Evolutionary conservation across 2,797 vertebrate species (phyloP), one percentile per base, ranked within the genome.

Genomic region (Holocentrus rufus): DNA sequence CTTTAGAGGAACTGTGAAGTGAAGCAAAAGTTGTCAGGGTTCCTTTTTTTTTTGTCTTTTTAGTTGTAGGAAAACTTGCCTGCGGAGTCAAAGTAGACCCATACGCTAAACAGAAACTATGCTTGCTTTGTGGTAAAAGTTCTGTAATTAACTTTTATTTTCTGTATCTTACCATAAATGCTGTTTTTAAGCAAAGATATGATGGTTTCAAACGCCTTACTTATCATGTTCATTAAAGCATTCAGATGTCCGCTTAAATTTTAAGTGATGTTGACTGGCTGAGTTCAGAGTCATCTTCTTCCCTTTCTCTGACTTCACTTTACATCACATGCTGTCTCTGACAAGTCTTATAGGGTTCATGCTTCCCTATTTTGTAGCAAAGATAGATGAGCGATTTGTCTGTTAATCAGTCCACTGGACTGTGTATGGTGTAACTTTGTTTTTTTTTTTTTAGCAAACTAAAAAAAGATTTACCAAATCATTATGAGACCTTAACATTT

Each of bases 1-100:
- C 52, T 80, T 5, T 80, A 86, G 54, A 83, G 85, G 90, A 92
- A 91, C 72, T 76, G 25, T 22, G 62, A 30, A 42, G 54, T 55
- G 27, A 60, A 74, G 42, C 20, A 55, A 74, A 77, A 69, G 23
- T 44, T 52, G 61, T 27, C 15, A 7, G 3, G 20, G 65, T 90
- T 91, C 87, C 83, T 74, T 66, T 60, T 86, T 82, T 75, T 56
- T 18, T 5, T 61, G 5, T 74, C 65, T 60, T 86, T 82, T 75
- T 56, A 14, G 5, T 61, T 6, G 31, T 11, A 47, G 17, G 27
- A 30, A 25, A 44, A 11, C 5, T 17, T 36, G 18, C 52, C 47
- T 65, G 47, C 31, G 15, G 3, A 62, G 5, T 56, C 68, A 5
- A 18, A 66, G 22, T 47, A 42, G 15, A 69, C 39, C 20, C 7